Base-by-base conservation (phyloP, 2,888 invertebrate species). In the Matsumyia berberina region DNA sequence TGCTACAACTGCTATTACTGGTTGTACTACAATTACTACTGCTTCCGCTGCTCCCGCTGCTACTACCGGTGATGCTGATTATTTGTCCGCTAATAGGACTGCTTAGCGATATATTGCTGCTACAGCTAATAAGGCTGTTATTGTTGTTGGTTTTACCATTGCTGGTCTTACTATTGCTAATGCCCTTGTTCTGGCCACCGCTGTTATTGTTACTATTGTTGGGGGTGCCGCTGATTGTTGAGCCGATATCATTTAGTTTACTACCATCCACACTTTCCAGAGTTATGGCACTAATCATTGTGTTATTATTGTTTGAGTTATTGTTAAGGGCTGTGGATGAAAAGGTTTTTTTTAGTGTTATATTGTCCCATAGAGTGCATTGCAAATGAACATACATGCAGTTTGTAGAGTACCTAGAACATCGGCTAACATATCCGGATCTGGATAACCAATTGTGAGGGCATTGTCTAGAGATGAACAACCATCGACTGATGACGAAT, bases 351-450 rank as follows among this genome's bases (percentile, higher is more conserved):
- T 24, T 24, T 35, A 39, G 6, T 9, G 9, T 9, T 15, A 57
- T 15, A n/a, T 37, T 15, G 9, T 7, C n/a, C 6, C 5, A 2
- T 7, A 9, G 35, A 24, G 3, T n/a, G n/a, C 31, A 42, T 8
- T n/a, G 5, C 3, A 31, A 7, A n/a, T 51, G 19, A 19, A 78
- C 89, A 90, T 89, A 91, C 92, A 94, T 89, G 92, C 92, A 89
- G 92, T 91, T 89, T 93, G 94, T 85, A 94, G 94, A 69, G 94
- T 94, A 87, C 95, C 94, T 87, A 95, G 93, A 89, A 95, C 93
- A 91, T 95, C 95, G 57, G 95, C 95, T 74, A 96, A 93, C 90
- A 95, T 94, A 89, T 95, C 95, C 31, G 95, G 94, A 92, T 96
- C 95, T 90, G 95, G 95, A 92, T 95, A 95, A 87, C 95, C 94